A percentile compares a stretch with the other conserved stretches of the same genome.
Conservation (phyloP, 2,888 invertebrate genomes). For the Drosophila borborema region DNA sequence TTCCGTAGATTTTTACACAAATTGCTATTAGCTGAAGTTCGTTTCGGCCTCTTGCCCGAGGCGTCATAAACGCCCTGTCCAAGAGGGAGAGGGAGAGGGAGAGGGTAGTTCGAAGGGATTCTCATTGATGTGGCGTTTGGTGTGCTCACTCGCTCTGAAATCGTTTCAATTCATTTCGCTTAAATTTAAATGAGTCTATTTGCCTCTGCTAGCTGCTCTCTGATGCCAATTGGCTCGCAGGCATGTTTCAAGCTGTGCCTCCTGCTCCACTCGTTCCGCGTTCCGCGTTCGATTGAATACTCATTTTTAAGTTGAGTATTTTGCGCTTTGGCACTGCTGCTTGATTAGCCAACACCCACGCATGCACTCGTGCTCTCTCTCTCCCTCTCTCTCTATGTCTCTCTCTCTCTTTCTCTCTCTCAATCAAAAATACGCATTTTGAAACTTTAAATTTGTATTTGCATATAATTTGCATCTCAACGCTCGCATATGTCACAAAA, state of each 20-base stretch:
- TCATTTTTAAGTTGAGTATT: conserved; percentile 41
- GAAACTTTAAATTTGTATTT: conserved; percentile 82
- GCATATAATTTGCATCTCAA: conserved; percentile 83
- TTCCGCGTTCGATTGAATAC: conserved; percentile 50
- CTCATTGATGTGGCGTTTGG: conserved; percentile 34
- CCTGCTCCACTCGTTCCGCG: background rate
- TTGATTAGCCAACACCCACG: conserved; percentile 11
- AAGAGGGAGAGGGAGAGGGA: conserved; percentile 22
- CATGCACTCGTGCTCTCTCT: background rate
- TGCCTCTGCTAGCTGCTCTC: conserved; percentile 17
- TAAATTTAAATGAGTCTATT: conserved; percentile 55
- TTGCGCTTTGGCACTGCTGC: conserved; percentile 3
- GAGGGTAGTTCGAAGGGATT: conserved; percentile 54
- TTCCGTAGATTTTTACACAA: conserved; percentile 7
- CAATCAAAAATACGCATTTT: conserved; percentile 55
- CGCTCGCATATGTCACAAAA: conserved; percentile 81
- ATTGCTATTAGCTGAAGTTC: conserved; percentile 29
- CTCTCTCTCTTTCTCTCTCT: conserved; percentile 4
- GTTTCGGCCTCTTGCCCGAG: conserved; percentile 22
- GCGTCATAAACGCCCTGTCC: conserved; percentile 39
- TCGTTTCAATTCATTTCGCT: conserved; percentile 61
- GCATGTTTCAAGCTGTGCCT: conserved; percentile 31
- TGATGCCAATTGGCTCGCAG: conserved; percentile 55
- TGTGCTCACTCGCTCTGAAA: conserved; percentile 42
- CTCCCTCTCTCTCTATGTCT: background rate